Percentiles rank a stretch among this genome's conserved stretches.
Conservation (phyloP, 2,888 invertebrate genomes). For the Ophion ellenae region DNA sequence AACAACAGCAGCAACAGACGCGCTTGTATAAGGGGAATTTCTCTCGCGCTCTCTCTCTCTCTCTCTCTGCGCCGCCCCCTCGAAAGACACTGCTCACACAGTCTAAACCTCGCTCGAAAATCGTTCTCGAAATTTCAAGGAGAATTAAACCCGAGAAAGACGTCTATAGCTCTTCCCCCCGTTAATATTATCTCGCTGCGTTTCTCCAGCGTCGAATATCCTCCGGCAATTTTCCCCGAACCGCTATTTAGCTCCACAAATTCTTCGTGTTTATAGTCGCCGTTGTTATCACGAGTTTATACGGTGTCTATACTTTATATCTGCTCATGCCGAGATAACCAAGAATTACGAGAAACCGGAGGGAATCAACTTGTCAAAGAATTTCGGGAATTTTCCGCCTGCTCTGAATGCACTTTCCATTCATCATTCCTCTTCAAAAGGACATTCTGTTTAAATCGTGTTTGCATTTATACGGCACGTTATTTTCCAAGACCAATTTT, state of each 20-base stretch:
- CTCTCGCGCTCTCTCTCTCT: conserved; percentile 12
- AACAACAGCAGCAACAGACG: conserved; percentile 12
- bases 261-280: conserved; percentile 18
- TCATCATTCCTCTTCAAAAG: not conserved
- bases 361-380: conserved; percentile 13
- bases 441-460: too few species aligned
- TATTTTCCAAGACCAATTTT: too few species aligned
- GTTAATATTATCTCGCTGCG: conserved; percentile 8
- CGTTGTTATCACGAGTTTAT: conserved; percentile 51
- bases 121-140: conserved; percentile 46
- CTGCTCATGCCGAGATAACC: conserved; percentile 34
- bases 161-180: not conserved
- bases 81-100: conserved; percentile 30
- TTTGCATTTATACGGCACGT: too few species aligned
- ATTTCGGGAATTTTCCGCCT: conserved; percentile 11
- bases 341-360: conserved; percentile 2
- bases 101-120: not conserved
- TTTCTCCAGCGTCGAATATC: conserved; percentile 50
- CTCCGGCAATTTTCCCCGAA: conserved; percentile 50
- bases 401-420: not conserved
- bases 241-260: conserved; percentile 9
- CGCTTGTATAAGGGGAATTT: conserved; percentile 47
- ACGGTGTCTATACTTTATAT: conserved; percentile 39
- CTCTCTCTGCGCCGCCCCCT: not conserved
- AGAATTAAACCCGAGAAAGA: conserved; percentile 50